Base-by-base conservation (phyloP, 2,797 vertebrate genomes). In the Anas flavirostris region DNA sequence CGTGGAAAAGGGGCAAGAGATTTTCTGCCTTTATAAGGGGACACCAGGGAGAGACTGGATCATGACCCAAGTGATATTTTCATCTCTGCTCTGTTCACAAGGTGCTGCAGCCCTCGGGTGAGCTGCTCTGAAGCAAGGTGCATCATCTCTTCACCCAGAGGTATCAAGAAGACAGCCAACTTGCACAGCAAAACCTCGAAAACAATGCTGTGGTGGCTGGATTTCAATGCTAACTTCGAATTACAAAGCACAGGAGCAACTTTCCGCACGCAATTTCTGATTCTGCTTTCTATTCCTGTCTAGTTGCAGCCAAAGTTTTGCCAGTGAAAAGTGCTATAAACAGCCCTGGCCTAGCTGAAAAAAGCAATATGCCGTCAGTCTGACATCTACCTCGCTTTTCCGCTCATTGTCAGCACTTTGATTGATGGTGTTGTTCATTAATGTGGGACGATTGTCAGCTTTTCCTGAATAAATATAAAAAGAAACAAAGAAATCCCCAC, bases 391-490 rank as follows among this genome's bases (percentile, higher is more conserved):
- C 94, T 98, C 98, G 98, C 98, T 98, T 98, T 99, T 99, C 99
- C 99, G 99, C 98, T 98, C 98, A 99, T 99, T 99, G 99, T 99
- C 98, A 98, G 97, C 98, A 72, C 95, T 64, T 97, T 99, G 99
- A 99, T 98, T 98, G 98, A 99, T 99, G 98, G 98, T 98, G 98
- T 97, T 97, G 98, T 98, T 99, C 98, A 98, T 99, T 99, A 99
- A 99, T 98, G 98, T 99, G 98, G 98, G 98, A 98, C 98, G 97
- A 99, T 99, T 99, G 99, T 99, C 98, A 98, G 98, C 97, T 98
- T 98, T 99, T 99, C 99, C 99, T 98, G 99, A 98, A 99, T 98
- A 99, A 99, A 99, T 99, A 99, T 99, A 99, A 99, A 99, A 99
- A 99, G 99, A 99, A 99, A 99, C 98, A 98, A 98, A 99, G 98